phyloP scores from a whole-genome alignment of 2,888 invertebrate species.

The Leptopilina myrica region DNA sequence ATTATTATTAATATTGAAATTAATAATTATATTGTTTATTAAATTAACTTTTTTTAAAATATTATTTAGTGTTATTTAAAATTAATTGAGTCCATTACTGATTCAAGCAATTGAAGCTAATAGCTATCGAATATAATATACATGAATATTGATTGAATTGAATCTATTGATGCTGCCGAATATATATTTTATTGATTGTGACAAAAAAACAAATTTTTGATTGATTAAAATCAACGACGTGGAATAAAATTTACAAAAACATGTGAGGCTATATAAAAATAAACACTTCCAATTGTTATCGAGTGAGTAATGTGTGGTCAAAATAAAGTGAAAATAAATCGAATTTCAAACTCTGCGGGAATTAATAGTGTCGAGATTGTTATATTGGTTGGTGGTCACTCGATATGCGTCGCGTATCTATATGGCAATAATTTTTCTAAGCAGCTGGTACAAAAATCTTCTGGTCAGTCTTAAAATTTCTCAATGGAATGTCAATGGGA shows the following conservation, averaged over 20 bases:
- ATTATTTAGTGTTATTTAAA: no score
- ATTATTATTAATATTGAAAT: no score
- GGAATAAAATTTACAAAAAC: background rate
- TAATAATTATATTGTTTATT: no score
- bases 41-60: no score
- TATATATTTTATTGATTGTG: no score
- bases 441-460: slow-evolving; percentile 42
- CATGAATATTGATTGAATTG: no score
- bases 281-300: background rate
- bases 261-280: slow-evolving; percentile 12
- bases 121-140: no score
- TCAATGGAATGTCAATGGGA: slow-evolving; percentile 42
- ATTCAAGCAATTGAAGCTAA: no score
- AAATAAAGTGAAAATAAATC: slow-evolving; percentile 27
- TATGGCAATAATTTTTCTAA: slow-evolving; percentile 48
- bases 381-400: slow-evolving; percentile 33
- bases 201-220: background rate
- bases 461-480: slow-evolving; percentile 32
- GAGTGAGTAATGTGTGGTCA: slow-evolving; percentile 28
- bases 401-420: slow-evolving; percentile 26
- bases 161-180: no score
- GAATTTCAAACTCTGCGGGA: slow-evolving; percentile 15
- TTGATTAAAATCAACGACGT: background rate
- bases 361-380: slow-evolving; percentile 37
- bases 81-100: no score